Percentiles rank a stretch among this genome's conserved stretches.
phyloP scores from a whole-genome alignment of 2,888 invertebrate species.

The Lasius platythorax region DNA sequence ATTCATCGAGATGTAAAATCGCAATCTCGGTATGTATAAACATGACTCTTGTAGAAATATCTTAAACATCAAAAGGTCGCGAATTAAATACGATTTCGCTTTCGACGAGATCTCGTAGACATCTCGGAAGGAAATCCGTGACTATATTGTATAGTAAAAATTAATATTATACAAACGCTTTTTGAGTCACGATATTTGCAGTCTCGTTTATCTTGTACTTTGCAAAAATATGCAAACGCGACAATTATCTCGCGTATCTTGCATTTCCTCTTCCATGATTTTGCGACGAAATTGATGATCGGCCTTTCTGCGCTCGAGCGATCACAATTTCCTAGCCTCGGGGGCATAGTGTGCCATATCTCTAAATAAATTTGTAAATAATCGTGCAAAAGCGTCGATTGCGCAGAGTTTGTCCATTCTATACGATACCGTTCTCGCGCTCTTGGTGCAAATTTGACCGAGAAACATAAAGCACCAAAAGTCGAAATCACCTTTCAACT shows the following conservation, averaged over 20 bases:
- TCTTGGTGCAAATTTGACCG: conserved; percentile 20
- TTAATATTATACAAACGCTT: background rate
- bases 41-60: conserved; percentile 1
- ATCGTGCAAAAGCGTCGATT: conserved; percentile 56
- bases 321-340: conserved; percentile 73
- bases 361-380: conserved; percentile 74
- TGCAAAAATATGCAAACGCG: conserved; percentile 24
- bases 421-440: conserved; percentile 38
- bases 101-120: background rate
- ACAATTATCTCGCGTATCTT: background rate
- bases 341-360: conserved; percentile 71
- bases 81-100: background rate
- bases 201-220: background rate
- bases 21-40: background rate
- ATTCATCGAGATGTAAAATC: conserved; percentile 22
- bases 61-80: background rate
- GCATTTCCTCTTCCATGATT: conserved; percentile 3
- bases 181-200: background rate
- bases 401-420: conserved; percentile 28
- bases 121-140: background rate
- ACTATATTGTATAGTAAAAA: conserved; percentile 1
- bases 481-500: conserved; percentile 60
- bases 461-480: conserved; percentile 12
- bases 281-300: conserved; percentile 30
- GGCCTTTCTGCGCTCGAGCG: conserved; percentile 68